These are phyloP conservation scores for Fulmarus glacialis DNA, from an alignment of 2,113 vertebrate genomes.

Conservation along the genomic window DNA sequence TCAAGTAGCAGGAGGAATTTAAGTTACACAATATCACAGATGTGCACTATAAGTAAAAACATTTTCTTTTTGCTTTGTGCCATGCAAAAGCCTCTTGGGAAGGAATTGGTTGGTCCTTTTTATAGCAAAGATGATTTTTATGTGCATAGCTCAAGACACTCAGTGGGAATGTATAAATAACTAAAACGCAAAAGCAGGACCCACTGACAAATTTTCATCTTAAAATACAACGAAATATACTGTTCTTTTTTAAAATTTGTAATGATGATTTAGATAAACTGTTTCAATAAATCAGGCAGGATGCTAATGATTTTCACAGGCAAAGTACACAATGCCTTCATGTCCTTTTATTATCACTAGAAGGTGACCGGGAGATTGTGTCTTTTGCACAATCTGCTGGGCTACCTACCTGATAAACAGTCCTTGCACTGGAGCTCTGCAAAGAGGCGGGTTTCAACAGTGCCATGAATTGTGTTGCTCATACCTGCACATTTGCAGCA, in stretches of 20 bases:
- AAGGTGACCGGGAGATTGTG: background rate
- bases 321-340: background rate
- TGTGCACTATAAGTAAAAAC: background rate
- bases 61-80: background rate
- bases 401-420: background rate
- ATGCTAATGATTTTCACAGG: background rate
- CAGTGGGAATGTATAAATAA: conserved; percentile 29
- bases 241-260: background rate
- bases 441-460: background rate
- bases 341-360: background rate
- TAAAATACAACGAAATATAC: background rate
- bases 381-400: background rate
- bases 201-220: background rate
- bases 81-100: background rate
- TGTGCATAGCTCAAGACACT: background rate
- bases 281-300: background rate
- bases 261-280: background rate
- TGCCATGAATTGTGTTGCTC: accelerated
- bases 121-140: conserved; percentile 17
- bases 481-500: background rate
- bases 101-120: background rate
- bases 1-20: conserved; percentile 8
- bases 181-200: background rate
- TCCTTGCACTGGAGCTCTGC: background rate
- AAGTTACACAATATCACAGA: conserved; percentile 30